phyloP scores from a whole-genome alignment of 1,140 invertebrate species.

The Musca vetustissima region DNA sequence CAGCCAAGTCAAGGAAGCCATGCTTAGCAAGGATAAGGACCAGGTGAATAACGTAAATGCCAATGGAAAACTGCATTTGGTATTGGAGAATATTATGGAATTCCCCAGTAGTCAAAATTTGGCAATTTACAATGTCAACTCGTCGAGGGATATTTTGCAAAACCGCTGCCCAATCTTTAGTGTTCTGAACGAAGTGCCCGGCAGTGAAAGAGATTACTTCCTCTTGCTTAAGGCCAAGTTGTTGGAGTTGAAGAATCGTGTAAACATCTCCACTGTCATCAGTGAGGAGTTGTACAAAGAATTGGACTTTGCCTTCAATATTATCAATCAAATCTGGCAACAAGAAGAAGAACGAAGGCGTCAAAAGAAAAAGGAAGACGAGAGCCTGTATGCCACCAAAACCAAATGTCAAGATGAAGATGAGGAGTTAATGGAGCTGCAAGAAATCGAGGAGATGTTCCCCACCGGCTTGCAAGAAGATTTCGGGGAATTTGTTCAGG shows the following conservation, averaged over 20 bases:
- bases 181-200: conserved; percentile 37
- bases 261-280: conserved; percentile 42
- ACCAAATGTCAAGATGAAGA: conserved; percentile 64
- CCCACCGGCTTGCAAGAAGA: conserved; percentile 73
- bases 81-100: conserved; percentile 40
- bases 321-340: conserved; percentile 72
- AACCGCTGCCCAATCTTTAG: conserved; percentile 35
- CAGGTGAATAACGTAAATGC: conserved; percentile 27
- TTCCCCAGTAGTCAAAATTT: conserved; percentile 39
- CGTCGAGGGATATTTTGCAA: conserved; percentile 9
- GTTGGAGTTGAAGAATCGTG: conserved; percentile 62
- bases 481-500: conserved; percentile 65
- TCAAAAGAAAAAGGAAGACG: conserved; percentile 70
- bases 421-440: conserved; percentile 73
- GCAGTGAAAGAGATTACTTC: conserved; percentile 49
- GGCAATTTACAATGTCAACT: conserved; percentile 29
- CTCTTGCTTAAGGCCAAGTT: conserved; percentile 67
- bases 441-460: conserved; percentile 75
- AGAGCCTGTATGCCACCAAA: conserved; percentile 81
- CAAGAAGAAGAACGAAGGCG: conserved; percentile 70
- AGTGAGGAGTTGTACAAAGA: conserved; percentile 57
- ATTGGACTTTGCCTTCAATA: conserved; percentile 56
- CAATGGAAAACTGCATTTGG: conserved; percentile 32
- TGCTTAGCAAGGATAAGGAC: not conserved
- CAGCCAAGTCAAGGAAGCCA: conserved; percentile 22